Evolutionary conservation across 2,888 invertebrate genomes (phyloP), one percentile per base, ranked within the genome.

Genomic region (Arctia plantaginis): DNA sequence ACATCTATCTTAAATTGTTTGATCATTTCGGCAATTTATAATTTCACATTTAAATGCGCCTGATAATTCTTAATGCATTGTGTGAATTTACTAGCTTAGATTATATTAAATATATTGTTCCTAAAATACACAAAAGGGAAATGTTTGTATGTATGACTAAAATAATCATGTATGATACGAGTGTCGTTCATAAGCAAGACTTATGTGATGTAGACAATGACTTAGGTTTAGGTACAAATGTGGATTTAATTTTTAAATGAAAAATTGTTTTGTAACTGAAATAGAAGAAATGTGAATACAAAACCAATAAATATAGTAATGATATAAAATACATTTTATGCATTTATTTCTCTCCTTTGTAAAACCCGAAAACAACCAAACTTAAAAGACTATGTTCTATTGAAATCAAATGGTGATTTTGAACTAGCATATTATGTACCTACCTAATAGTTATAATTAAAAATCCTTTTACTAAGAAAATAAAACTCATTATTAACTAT

Each of bases 221-320:
- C 95, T 93, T 95, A 94, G 93, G 89, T 84, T 91, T 92, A 93
- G 91, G 92, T 93, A 92, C 92, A 93, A 94, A 91, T 91, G 88
- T 90, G 90, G 88, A 91, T 88, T 92, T 93, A 93, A 92, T 92
- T 93, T n/a, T 91, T 91, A 91, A 93, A 92, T 76, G 87, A 81
- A 88, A 88, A 90, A 91, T 93, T 93, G 94, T 95, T 95, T 95
- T 95, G 92, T 95, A 95, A 94, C 92, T 93, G 92, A 93, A 92
- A 93, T 94, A 95, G 93, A 87, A 91, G 84, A 93, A 90, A 90
- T 95, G 94, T 95, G 95, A 95, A 95, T 95, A 95, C 86, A 91
- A 93, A 94, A 93, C 92, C 92, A 95, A 94, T 95, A 95, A 95
- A 95, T 90, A 94, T 94, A 94, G 93, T 91, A 92, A 92, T 87